Base-by-base conservation (phyloP, 92 coral and sea anemone genomes). In the Umimayanthus chanpuru region DNA sequence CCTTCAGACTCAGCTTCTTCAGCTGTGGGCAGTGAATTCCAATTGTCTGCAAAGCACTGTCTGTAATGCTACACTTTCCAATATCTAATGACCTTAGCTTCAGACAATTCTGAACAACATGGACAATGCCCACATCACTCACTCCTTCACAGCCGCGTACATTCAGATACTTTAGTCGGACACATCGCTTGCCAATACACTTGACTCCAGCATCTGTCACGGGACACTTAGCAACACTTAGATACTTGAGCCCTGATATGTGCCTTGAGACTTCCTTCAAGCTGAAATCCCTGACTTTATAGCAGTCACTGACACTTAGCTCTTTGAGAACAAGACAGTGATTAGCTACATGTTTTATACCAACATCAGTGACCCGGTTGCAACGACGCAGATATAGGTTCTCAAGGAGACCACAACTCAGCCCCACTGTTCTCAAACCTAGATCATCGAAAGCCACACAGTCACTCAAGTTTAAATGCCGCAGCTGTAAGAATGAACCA, bases 21-120 rank as follows among this genome's bases (percentile, higher is more conserved):
- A 97, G 91, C 94, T 97, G 99, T 73, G 99, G 99, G 82, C 99
- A 97, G 83, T 97, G 99, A 70, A 97, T 97, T 47, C 97, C 98
- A 38, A 97, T 91, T 6, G 98, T 92, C 78, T 96, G 95, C 88
- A 97, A 76, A 6, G 90, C 95, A 86, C 80, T 95, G 93, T 97
- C 98, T 73, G 99, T 97, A 78, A 97, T 92, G 86, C 94, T 94
- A 82, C 99, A 97, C 92, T 95, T 97, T 10, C 99, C 99, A 71
- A 93, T 93, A 91, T 97, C 99, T 72, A 97, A 83, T 36, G 99
- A 97, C 68, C 99, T 84, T 91, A 97, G 89, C 90, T 97, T 97
- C 68, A 97, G 82, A 79, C 99, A 97, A 78, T 97, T 97, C 88
- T 97, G 99, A 36, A 94, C 99, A 25, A 97, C 95, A 79, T 93